Evolutionary conservation across 2,113 vertebrate species (phyloP).

Genomic region (Corydoras maculifer): DNA sequence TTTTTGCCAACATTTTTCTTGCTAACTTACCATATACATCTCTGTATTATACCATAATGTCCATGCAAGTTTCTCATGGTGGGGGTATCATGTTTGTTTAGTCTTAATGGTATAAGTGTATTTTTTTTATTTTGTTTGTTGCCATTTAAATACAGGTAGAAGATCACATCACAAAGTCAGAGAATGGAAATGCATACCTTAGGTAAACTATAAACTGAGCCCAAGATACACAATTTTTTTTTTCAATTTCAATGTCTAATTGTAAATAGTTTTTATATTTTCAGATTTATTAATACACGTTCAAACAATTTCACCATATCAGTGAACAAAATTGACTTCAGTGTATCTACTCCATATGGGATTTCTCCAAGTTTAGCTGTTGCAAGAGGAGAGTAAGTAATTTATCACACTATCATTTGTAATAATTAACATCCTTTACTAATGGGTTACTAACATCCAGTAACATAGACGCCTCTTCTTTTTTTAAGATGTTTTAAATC

Average conservation of each 20-base stretch:
- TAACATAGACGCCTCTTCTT: too few species aligned
- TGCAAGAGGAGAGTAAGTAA: constrained; percentile 73
- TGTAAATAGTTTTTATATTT: not conserved
- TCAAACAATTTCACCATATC: constrained; percentile 63
- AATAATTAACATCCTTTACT: too few species aligned
- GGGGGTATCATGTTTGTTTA: too few species aligned
- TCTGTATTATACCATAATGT: too few species aligned
- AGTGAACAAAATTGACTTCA: constrained; percentile 48
- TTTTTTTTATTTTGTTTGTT: constrained; percentile 6
- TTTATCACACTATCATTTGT: not conserved
- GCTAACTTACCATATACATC: too few species aligned
- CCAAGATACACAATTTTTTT: too few species aligned
- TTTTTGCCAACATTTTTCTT: too few species aligned
- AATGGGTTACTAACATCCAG: too few species aligned
- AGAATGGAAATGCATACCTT: constrained; percentile 67
- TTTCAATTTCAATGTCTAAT: too few species aligned
- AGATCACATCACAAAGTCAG: constrained; percentile 69
- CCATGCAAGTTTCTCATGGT: too few species aligned
- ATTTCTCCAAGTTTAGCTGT: constrained; percentile 64
- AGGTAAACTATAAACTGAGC: constrained; percentile 60
- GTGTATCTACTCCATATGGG: constrained; percentile 50
- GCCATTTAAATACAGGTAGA: constrained; percentile 61
- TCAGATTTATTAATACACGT: constrained; percentile 82
- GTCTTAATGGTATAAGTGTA: not conserved
- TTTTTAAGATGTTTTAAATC: too few species aligned